phyloP scores from a whole-genome alignment of 2,888 invertebrate species.

The Phlogophora meticulosa region DNA sequence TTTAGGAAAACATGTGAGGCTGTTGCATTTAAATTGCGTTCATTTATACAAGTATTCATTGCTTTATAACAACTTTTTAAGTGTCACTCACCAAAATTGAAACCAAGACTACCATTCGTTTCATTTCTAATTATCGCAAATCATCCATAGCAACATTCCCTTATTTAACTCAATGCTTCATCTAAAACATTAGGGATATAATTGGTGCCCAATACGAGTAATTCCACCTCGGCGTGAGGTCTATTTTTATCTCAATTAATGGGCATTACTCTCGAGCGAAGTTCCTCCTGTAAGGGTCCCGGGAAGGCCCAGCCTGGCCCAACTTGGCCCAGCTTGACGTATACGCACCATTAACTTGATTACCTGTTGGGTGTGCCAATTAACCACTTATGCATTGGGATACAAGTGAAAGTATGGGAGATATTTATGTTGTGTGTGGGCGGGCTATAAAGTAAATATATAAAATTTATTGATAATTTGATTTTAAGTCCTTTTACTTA shows the following conservation, averaged over 20 bases:
- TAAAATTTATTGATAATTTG: background rate
- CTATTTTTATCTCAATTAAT: slow-evolving; percentile 52
- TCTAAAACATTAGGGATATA: background rate
- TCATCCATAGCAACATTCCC: background rate
- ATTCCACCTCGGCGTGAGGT: slow-evolving; percentile 2
- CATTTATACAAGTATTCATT: background rate
- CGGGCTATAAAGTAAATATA: no score
- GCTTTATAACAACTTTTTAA: background rate
- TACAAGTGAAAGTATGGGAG: slow-evolving; percentile 3
- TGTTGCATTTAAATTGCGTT: slow-evolving; percentile 38
- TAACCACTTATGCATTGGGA: slow-evolving; percentile 39
- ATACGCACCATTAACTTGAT: slow-evolving; percentile 53
- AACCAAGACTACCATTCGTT: no score
- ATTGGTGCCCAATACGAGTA: slow-evolving; percentile 12
- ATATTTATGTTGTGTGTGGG: background rate
- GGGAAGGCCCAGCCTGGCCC: slow-evolving; percentile 21
- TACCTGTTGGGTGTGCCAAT: slow-evolving; percentile 54
- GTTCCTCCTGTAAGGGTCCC: slow-evolving; percentile 31
- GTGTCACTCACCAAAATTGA: no score
- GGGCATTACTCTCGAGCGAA: slow-evolving; percentile 27
- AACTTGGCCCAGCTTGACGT: slow-evolving; percentile 32
- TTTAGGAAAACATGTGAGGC: slow-evolving; percentile 3
- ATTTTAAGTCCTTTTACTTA: background rate
- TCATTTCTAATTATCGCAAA: no score
- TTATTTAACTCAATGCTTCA: background rate